Evolutionary conservation across 2,888 invertebrate species (phyloP).

Genomic region (Pharmacophagus antenor): DNA sequence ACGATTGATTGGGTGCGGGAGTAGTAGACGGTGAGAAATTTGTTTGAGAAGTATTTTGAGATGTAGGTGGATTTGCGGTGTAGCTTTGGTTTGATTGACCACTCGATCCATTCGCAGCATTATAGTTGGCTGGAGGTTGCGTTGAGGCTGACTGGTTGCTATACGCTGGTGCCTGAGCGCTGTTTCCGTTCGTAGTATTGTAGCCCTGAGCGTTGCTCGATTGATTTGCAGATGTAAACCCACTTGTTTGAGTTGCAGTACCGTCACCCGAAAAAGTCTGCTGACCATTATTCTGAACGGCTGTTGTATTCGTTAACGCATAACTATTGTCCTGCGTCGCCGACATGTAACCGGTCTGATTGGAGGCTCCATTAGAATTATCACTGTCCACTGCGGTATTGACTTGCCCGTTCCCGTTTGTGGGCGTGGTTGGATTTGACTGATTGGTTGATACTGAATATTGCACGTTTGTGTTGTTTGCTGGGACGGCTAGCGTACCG

Average conservation of each 20-base stretch:
- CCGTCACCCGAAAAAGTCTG: conserved; percentile 57
- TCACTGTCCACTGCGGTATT: conserved; percentile 53
- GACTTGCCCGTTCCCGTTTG: conserved; percentile 58
- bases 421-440: conserved; percentile 44
- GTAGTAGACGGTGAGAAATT: conserved; percentile 68
- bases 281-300: conserved; percentile 48
- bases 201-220: conserved; percentile 53
- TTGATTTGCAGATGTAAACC: conserved; percentile 52
- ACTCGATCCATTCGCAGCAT: conserved; percentile 56
- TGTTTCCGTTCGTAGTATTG: conserved; percentile 51
- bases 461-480: conserved; percentile 59
- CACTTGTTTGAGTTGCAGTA: conserved; percentile 48
- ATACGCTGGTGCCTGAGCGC: conserved; percentile 47
- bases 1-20: conserved; percentile 63
- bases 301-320: conserved; percentile 44
- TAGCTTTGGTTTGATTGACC: conserved; percentile 54
- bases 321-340: conserved; percentile 67
- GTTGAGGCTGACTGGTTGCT: conserved; percentile 52
- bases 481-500: conserved; percentile 53
- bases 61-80: conserved; percentile 46
- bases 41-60: conserved; percentile 56
- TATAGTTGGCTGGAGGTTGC: conserved; percentile 59
- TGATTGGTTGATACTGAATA: conserved; percentile 58
- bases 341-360: conserved; percentile 68
- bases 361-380: conserved; percentile 49